phyloP scores from a whole-genome alignment of 2,113 vertebrate species.

The Psittacula cyanocephala region DNA sequence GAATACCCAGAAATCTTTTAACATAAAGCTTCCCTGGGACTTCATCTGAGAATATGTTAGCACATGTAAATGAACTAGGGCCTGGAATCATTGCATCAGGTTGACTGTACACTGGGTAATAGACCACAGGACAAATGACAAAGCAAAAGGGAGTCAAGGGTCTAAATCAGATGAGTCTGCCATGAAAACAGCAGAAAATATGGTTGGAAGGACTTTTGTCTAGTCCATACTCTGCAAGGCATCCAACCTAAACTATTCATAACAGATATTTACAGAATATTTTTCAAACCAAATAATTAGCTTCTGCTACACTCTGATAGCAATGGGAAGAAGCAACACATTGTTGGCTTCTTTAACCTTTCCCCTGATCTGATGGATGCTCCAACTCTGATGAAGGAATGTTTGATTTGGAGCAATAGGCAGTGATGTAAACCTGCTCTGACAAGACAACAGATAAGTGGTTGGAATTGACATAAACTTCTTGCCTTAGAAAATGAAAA shows the following conservation, averaged over 20 bases:
- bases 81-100: not conserved
- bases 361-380: not conserved
- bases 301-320: not conserved
- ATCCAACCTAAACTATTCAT: not conserved
- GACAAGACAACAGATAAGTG: not conserved
- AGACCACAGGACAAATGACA: not conserved
- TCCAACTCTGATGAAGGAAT: not conserved
- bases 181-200: not conserved
- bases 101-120: not conserved
- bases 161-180: not conserved
- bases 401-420: not conserved
- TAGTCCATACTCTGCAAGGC: not conserved
- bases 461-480: not conserved
- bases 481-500: not conserved
- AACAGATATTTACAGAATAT: not conserved
- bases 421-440: not conserved
- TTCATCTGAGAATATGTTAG: not conserved
- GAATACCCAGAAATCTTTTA: not conserved
- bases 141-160: not conserved
- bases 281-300: not conserved
- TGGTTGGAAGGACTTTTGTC: not conserved
- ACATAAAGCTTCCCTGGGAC: not conserved
- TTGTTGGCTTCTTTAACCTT: not conserved
- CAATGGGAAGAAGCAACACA: not conserved
- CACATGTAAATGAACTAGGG: not conserved